Percentiles rank a stretch among this genome's conserved stretches.
Evolutionary conservation across 2,113 vertebrate genomes (phyloP).

Genomic region (Epinephelus moara): DNA sequence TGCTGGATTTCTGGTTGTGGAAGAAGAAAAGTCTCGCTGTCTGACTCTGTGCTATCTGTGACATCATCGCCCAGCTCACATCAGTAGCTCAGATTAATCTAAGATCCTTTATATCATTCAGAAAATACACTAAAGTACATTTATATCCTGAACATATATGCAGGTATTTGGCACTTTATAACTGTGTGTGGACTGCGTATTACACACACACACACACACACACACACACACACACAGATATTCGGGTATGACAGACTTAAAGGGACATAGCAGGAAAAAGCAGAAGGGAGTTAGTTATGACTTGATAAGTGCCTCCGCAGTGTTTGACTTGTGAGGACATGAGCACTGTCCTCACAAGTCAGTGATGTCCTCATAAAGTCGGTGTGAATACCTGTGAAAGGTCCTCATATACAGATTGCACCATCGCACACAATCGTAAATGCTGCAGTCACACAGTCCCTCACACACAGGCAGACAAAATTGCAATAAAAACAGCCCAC

Average conservation of each 20-base stretch:
- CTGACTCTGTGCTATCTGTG: background rate
- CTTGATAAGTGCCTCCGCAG: no score
- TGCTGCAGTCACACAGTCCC: background rate
- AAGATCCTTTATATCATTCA: background rate
- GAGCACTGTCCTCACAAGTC: no score
- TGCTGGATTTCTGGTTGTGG: background rate
- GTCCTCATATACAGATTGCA: no score
- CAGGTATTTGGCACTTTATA: background rate
- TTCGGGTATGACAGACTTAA: no score
- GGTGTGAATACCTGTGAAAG: no score
- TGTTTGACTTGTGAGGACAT: no score
- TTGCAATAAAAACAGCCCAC: background rate
- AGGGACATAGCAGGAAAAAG: no score
- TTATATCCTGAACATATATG: background rate
- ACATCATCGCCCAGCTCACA: background rate
- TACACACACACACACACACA: background rate
- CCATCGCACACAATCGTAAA: background rate
- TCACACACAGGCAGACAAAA: background rate
- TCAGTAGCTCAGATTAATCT: background rate
- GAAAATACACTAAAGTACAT: no score
- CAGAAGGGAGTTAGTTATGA: no score
- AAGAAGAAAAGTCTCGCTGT: constrained; percentile 2
- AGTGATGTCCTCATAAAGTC: no score
- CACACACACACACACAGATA: background rate
- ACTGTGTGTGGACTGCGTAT: background rate